Evolutionary conservation across 2,113 vertebrate genomes (phyloP).

Genomic region (Bufo bufo): DNA sequence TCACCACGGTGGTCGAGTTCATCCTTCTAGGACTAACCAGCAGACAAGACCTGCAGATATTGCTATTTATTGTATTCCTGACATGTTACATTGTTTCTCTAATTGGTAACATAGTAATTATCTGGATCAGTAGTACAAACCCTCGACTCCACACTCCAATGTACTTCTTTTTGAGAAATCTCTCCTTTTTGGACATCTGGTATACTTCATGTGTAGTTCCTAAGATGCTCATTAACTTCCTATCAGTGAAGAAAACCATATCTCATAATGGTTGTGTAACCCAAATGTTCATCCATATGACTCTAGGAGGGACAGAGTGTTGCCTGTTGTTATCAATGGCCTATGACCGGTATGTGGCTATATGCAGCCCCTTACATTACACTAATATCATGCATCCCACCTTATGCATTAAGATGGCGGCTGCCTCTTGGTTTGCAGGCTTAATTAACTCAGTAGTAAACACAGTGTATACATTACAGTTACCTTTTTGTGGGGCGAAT

Average conservation of each 20-base stretch:
- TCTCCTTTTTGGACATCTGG: conserved; percentile 37
- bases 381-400: background rate
- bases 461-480: background rate
- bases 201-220: conserved; percentile 22
- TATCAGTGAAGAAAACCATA: conserved; percentile 46
- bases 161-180: conserved; percentile 45
- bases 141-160: conserved; percentile 26
- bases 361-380: background rate
- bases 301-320: background rate
- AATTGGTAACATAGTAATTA: background rate
- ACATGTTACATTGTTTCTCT: background rate
- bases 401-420: background rate
- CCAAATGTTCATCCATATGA: background rate
- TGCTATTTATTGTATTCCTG: background rate
- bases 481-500: conserved; percentile 30
- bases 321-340: conserved; percentile 20
- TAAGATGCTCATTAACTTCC: conserved; percentile 47
- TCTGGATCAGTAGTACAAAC: background rate
- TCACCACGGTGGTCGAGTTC: background rate
- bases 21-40: background rate
- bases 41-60: background rate
- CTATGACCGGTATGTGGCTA: conserved; percentile 3
- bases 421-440: background rate
- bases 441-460: conserved; percentile 6
- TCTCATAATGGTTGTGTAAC: background rate